Conservation (phyloP, 2,888 invertebrate species). For the Meteorus cinctellus region DNA sequence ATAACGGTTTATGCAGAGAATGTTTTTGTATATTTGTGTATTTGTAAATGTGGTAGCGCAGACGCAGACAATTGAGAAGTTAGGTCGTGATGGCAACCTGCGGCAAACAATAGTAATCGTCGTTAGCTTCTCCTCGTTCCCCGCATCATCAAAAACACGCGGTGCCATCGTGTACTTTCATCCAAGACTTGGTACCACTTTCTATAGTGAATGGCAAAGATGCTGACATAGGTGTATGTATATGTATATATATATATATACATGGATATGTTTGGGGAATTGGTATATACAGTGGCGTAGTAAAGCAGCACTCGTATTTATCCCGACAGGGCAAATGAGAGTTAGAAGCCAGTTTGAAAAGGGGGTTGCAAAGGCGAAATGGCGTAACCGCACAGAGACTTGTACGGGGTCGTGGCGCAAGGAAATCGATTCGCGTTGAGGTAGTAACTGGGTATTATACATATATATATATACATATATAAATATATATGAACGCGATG, state of each 20-base stretch:
- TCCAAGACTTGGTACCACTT: background rate
- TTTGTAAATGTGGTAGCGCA: conserved; percentile 9
- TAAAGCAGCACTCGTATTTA: conserved; percentile 28
- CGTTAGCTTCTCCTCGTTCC: conserved; percentile 24
- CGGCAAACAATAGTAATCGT: conserved; percentile 49
- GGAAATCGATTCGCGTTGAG: conserved; percentile 20
- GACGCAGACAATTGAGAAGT: conserved; percentile 27
- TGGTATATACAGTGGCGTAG: conserved; percentile 3
- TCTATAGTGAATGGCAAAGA: background rate
- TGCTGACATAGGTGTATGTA: background rate
- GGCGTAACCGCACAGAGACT: conserved; percentile 16
- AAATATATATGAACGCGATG: background rate
- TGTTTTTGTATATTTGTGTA: background rate
- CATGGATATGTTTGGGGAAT: no score
- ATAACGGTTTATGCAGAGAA: background rate
- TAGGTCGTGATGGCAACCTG: conserved; percentile 58
- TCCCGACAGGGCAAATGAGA: conserved; percentile 29
- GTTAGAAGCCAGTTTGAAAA: conserved; percentile 18
- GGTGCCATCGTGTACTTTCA: conserved; percentile 23
- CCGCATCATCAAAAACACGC: conserved; percentile 29
- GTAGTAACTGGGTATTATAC: background rate
- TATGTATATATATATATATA: background rate
- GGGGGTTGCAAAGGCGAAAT: conserved; percentile 24
- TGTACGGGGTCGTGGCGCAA: conserved; percentile 13
- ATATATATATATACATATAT: background rate